Conservation (phyloP, 2,888 invertebrate species). For the Rhamphomyia laevipes region DNA sequence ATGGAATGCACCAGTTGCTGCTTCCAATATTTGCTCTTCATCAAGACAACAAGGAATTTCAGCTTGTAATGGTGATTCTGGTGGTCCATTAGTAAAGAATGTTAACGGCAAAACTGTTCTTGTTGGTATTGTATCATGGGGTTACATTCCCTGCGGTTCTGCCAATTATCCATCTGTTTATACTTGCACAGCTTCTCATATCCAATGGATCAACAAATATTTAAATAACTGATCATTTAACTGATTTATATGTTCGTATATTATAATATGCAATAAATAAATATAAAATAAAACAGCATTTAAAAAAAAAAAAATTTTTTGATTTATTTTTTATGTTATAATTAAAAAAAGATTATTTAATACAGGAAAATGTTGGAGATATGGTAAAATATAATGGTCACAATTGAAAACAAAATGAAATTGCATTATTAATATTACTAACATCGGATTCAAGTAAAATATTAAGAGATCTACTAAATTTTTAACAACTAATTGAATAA, state of each 20-base stretch:
- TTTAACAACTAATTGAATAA: no score
- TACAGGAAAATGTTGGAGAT: no score
- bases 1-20: neutral
- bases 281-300: neutral
- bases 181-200: conserved; percentile 27
- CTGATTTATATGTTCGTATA: no score
- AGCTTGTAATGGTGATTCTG: conserved; percentile 38
- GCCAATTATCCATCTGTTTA: conserved; percentile 37
- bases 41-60: conserved; percentile 19
- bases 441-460: no score
- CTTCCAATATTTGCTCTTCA: conserved; percentile 10
- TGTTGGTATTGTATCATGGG: conserved; percentile 42
- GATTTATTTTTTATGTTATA: neutral
- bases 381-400: no score
- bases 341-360: neutral
- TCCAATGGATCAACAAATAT: conserved; percentile 26
- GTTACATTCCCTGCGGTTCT: conserved; percentile 35
- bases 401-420: no score
- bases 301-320: neutral
- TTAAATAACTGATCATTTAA: neutral
- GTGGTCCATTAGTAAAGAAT: conserved; percentile 26
- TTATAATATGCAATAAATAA: no score
- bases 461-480: no score
- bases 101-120: conserved; percentile 9
- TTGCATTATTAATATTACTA: no score